Evolutionary conservation across 2,113 vertebrate genomes (phyloP), one percentile per base, ranked within the genome.

Genomic region (Microtus oregoni): DNA sequence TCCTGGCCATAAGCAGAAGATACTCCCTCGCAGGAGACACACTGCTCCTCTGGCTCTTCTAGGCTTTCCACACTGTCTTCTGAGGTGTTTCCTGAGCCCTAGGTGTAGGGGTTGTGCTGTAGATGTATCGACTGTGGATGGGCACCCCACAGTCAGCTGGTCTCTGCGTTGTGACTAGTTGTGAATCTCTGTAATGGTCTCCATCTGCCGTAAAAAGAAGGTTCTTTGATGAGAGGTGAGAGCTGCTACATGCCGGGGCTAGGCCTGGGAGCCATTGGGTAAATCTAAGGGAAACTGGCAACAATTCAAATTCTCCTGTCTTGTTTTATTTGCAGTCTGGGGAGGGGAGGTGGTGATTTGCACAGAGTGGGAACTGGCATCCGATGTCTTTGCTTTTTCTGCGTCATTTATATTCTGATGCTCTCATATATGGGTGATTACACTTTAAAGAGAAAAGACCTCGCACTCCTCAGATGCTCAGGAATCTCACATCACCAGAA

Each of bases 391-490:
- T 96, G 91, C 91, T 90, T 92, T 94, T 91, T 96, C 94, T 94
- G 91, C 79, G 17, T 95, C 86, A 75, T 94, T 96, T 94, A 77
- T 96, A 85, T 95, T 97, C 95, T 94, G 96, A 95, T 83, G 89
- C 82, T 87, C 89, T 94, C 92, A 52, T 76, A 47, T 79, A 76
- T 92, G 95, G 97, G 91, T 83, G 93, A 94, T 95, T 89, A 95
- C 94, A 90, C 96, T 92, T 92, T 94, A 96, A 94, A 85, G 94
- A 95, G 82, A 94, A 86, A 89, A 92, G 97, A 93, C 92, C 96
- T 96, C 86, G 61, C 19, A 32, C 72, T 96, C 82, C 70, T 90
- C 72, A 19, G 76, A 73, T 89, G 95, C 91, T 96, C 91, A 95
- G 50, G 90, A 85, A 75, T 89, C 89, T 87, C 79, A 52, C 11